Base-by-base conservation (phyloP, 2,797 vertebrate species). In the Coluber constrictor region DNA sequence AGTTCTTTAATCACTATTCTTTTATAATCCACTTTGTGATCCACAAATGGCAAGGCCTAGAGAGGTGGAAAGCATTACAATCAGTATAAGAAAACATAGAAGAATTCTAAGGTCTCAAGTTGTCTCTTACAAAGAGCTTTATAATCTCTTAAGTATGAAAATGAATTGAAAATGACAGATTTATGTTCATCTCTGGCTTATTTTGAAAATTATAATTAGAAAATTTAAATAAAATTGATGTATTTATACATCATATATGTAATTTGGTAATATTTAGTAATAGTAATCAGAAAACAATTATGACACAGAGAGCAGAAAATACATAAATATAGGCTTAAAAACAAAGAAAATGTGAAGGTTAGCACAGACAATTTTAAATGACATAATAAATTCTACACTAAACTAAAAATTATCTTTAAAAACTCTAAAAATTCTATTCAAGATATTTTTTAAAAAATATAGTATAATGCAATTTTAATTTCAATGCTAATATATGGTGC, bases 1-100 rank as follows among this genome's bases (percentile, higher is more conserved):
- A 95, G 96, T 95, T 95, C 96, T 96, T 96, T 96, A 95, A 97
- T 94, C 96, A 96, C 95, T 97, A 97, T 97, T 97, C 96, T 97
- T 87, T 97, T 96, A 97, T 96, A 97, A 97, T 97, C 96, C 97
- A 97, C 93, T 97, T 96, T 97, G 96, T 97, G 96, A 97, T 97
- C 96, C 96, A 96, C 95, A 97, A 96, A 97, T 97, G 96, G 96
- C 95, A 97, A 97, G 96, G 94, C 96, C 97, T 96, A 96, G 83
- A 95, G 95, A 97, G 96, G 96, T 96, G 96, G 95, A 97, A 94
- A 97, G 95, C 95, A 96, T 96, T 94, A 97, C 90, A 95, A 95
- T 96, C 95, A 97, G 96, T 96, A 94, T 63, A 97, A 96, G 95
- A 96, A 94, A 95, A 95, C 93, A 92, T 93, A 95, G 88, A 97